Conservation (phyloP, 1,140 invertebrate genomes). For the Lasioglossum baleicum region DNA sequence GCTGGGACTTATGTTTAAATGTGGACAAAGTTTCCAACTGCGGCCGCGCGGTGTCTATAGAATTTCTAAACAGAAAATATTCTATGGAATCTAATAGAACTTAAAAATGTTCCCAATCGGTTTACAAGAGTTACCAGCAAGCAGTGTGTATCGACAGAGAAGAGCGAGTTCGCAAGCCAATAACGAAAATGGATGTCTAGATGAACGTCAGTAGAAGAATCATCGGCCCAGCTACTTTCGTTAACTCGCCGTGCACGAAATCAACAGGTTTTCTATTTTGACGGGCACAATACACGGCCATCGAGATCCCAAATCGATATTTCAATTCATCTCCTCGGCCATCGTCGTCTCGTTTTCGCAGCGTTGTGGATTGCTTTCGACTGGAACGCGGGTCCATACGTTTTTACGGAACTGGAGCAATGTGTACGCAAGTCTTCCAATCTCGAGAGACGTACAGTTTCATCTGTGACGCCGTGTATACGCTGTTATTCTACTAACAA, state of each 20-base stretch:
- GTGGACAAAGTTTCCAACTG: background rate
- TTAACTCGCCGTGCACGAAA: background rate
- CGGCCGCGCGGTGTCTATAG: too few species aligned
- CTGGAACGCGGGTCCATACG: background rate
- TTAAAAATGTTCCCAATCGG: too few species aligned
- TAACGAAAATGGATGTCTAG: too few species aligned
- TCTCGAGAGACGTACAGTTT: constrained; percentile 19
- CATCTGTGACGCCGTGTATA: background rate
- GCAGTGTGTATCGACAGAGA: too few species aligned
- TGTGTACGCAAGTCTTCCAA: constrained; percentile 1
- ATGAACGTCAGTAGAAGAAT: background rate
- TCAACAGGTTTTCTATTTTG: constrained; percentile 46
- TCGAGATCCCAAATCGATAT: constrained; percentile 31
- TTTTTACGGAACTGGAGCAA: background rate
- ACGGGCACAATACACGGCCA: constrained; percentile 2
- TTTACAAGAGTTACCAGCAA: too few species aligned
- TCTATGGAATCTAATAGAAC: too few species aligned
- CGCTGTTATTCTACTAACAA: background rate
- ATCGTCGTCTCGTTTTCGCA: background rate
- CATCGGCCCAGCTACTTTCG: background rate
- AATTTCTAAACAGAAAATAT: background rate
- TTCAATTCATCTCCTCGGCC: constrained; percentile 25
- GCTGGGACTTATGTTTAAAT: background rate
- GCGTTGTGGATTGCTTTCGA: background rate
- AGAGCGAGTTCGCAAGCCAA: too few species aligned